Conservation (phyloP, 2,797 vertebrate genomes). For the Ara ararauna region DNA sequence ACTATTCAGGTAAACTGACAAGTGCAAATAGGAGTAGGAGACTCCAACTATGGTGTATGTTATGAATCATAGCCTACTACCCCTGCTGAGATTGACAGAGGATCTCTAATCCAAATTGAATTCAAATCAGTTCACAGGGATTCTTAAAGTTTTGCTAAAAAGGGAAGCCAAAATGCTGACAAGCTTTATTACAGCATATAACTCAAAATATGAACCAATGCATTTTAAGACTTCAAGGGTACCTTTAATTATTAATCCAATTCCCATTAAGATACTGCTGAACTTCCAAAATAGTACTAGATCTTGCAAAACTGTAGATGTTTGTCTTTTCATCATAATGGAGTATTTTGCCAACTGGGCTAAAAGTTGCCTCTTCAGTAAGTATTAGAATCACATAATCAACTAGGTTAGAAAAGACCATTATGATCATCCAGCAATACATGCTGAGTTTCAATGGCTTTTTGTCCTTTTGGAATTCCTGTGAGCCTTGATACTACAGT, state of each 20-base stretch:
- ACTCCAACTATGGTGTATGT: background rate
- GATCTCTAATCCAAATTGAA: slow-evolving; percentile 58
- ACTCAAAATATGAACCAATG: slow-evolving; percentile 69
- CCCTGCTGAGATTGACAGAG: slow-evolving; percentile 42
- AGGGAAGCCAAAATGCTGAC: slow-evolving; percentile 71
- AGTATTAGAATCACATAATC: background rate
- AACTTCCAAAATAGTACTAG: slow-evolving; percentile 67
- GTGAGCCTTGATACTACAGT: background rate
- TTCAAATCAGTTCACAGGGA: slow-evolving; percentile 66
- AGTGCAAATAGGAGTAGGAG: slow-evolving; percentile 41
- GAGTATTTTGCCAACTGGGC: background rate
- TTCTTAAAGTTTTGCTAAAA: slow-evolving; percentile 58
- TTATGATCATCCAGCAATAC: background rate
- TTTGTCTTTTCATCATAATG: background rate
- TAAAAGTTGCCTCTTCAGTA: background rate
- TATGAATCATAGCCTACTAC: slow-evolving; percentile 29
- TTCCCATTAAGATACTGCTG: slow-evolving; percentile 66
- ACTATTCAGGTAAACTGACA: slow-evolving; percentile 29
- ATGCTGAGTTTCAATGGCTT: background rate
- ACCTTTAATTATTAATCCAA: slow-evolving; percentile 73
- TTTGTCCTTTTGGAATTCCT: background rate
- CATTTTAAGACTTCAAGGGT: slow-evolving; percentile 73
- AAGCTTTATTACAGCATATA: slow-evolving; percentile 79
- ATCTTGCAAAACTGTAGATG: slow-evolving; percentile 55
- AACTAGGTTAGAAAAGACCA: background rate